Percentiles rank a stretch among this genome's conserved stretches.
phyloP scores from a whole-genome alignment of 2,797 vertebrate genomes.

The Danio albolineatus region DNA sequence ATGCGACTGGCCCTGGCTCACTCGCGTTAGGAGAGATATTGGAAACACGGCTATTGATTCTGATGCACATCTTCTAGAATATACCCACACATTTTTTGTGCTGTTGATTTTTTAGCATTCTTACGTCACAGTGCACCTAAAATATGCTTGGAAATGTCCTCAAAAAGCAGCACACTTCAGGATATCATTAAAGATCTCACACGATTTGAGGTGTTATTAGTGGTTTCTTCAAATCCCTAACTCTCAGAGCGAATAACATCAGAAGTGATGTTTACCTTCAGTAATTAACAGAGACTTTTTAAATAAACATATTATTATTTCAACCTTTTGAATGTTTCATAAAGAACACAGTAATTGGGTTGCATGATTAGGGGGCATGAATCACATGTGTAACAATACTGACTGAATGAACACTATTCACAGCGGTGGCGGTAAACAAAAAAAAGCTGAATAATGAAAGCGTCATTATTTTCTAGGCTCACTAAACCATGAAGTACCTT shows the following conservation, averaged over 20 bases:
- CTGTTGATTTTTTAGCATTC: background rate
- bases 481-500: conserved; percentile 8
- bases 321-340: conserved; percentile 16
- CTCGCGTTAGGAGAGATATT: too few relatives aligned
- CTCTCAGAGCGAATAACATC: background rate
- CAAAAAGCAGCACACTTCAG: background rate
- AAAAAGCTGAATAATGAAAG: conserved; percentile 9
- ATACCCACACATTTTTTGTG: too few relatives aligned
- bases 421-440: conserved; percentile 26
- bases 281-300: background rate
- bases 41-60: too few relatives aligned
- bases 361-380: conserved; percentile 5
- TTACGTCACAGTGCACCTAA: background rate
- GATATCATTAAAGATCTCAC: background rate
- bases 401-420: conserved; percentile 22
- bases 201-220: background rate
- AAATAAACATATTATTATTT: background rate
- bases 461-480: conserved; percentile 20
- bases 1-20: too few relatives aligned
- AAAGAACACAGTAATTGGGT: background rate
- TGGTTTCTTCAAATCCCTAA: background rate
- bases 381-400: background rate
- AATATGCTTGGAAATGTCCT: background rate
- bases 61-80: background rate
- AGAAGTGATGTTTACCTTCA: conserved; percentile 20